Conservation (phyloP, 2,113 vertebrate genomes). For the Felis chaus region DNA sequence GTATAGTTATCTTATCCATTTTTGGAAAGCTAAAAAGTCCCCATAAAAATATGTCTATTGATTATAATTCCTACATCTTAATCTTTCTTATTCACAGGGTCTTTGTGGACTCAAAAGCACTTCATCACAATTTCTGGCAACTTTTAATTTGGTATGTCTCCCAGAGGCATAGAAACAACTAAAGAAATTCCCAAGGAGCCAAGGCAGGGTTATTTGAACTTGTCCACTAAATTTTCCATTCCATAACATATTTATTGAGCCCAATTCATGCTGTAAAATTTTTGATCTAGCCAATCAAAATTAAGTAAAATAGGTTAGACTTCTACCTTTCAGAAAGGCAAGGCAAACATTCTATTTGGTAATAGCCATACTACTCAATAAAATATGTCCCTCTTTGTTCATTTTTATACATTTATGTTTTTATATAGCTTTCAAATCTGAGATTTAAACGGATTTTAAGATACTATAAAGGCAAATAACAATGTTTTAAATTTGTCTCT, state of each 20-base stretch:
- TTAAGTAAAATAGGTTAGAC: background rate
- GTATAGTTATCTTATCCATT: background rate
- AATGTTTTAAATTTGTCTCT: background rate
- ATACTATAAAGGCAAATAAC: background rate
- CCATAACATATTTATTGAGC: background rate
- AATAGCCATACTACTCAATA: background rate
- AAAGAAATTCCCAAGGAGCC: background rate
- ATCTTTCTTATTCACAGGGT: background rate
- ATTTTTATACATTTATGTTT: background rate
- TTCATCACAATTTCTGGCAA: background rate
- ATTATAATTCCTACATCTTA: background rate
- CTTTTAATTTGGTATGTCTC: background rate
- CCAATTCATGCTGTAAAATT: background rate
- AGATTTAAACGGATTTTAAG: background rate
- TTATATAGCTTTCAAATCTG: background rate
- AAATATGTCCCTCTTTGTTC: background rate
- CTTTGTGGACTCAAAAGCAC: background rate
- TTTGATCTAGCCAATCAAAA: background rate
- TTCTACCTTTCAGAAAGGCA: background rate
- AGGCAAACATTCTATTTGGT: background rate
- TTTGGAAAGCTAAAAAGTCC: slow-evolving; percentile 16
- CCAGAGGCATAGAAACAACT: background rate
- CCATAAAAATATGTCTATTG: background rate
- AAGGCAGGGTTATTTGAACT: slow-evolving; percentile 5
- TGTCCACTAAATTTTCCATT: background rate